A percentile compares a stretch with the other conserved stretches of the same genome.
phyloP scores from a whole-genome alignment of 2,797 vertebrate species.

The Gobio occitaniae region DNA sequence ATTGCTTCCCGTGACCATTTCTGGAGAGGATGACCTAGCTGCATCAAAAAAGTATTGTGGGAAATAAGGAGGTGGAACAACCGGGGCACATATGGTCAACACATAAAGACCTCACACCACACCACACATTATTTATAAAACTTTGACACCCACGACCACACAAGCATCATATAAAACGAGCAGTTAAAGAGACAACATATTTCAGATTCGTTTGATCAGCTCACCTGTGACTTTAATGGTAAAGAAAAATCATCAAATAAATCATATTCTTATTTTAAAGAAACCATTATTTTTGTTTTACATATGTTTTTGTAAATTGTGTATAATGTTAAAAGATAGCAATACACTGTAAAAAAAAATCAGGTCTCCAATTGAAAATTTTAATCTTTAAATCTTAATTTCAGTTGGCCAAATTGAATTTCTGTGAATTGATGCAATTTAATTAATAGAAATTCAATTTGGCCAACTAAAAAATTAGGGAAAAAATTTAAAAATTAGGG shows the following conservation, averaged over 20 bases:
- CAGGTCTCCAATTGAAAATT: too few relatives aligned
- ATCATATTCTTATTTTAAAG: neutral
- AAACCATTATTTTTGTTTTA: neutral
- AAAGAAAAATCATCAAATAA: neutral
- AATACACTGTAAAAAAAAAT: too few relatives aligned
- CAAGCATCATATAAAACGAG: neutral
- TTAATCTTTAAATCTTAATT: neutral
- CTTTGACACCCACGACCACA: neutral
- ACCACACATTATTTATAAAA: neutral
- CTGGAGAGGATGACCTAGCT: slow-evolving; percentile 31
- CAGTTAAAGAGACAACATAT: neutral
- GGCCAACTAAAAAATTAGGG: too few relatives aligned
- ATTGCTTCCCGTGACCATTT: slow-evolving; percentile 17
- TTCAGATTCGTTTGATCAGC: neutral
- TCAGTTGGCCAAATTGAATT: too few relatives aligned
- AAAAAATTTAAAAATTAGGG: too few relatives aligned
- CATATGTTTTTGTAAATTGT: neutral
- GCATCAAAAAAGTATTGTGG: slow-evolving; percentile 58
- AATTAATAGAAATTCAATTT: too few relatives aligned
- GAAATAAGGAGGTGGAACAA: too few relatives aligned
- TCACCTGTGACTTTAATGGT: neutral
- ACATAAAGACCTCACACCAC: neutral
- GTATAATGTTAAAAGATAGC: neutral
- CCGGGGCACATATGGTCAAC: too few relatives aligned
- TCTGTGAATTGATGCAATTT: too few relatives aligned